Conservation (phyloP, 1,140 invertebrate species). For the Drosophila sp. region DNA sequence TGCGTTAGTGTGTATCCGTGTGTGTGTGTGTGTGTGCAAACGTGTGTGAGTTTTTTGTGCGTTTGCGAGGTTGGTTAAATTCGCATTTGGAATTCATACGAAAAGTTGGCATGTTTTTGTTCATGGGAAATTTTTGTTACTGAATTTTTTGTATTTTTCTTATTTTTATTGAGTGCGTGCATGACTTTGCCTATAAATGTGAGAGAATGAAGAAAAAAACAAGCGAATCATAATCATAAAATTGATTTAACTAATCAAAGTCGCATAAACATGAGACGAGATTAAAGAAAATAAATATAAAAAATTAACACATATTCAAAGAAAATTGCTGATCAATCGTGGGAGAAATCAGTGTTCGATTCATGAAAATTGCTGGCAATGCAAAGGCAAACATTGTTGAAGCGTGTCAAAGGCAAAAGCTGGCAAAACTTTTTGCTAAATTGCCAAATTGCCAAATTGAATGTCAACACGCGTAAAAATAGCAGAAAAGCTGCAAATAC, state of each 20-base stretch:
- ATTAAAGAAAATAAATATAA: constrained; percentile 32
- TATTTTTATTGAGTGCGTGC: constrained; percentile 58
- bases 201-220: constrained; percentile 1
- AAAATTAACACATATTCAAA: constrained; percentile 77
- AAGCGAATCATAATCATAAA: constrained; percentile 72
- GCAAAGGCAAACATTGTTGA: constrained; percentile 60
- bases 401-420: constrained; percentile 55
- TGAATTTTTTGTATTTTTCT: constrained; percentile 22
- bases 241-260: constrained; percentile 81
- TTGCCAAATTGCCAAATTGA: constrained; percentile 81
- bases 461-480: constrained; percentile 82
- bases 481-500: constrained; percentile 36
- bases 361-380: constrained; percentile 70
- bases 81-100: constrained; percentile 74
- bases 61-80: constrained; percentile 50
- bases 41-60: constrained; percentile 27
- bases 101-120: constrained; percentile 68
- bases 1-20: neutral
- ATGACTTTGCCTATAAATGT: constrained; percentile 49
- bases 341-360: constrained; percentile 73
- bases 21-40: constrained; percentile 10
- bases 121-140: constrained; percentile 12
- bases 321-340: constrained; percentile 31
- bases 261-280: constrained; percentile 47
- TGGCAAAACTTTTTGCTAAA: constrained; percentile 71